A percentile compares a stretch with the other conserved stretches of the same genome.
These are phyloP conservation scores for honey bee (Apis mellifera) DNA, from an alignment of 1,140 invertebrate species.

Conservation along the genomic window Amel_HAv3.1 CM009933.2:4239001-4239500, in stretches of 20 bases:
- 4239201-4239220: too few species aligned
- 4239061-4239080: not conserved
- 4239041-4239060: not conserved
- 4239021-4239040: slow-evolving; percentile 50
- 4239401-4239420: not conserved
- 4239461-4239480: slow-evolving; percentile 7
- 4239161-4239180: too few species aligned
- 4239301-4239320: too few species aligned
- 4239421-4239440: not conserved
- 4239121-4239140: not conserved
- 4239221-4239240: too few species aligned
- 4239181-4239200: too few species aligned
- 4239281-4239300: too few species aligned
- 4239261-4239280: too few species aligned
- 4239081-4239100: not conserved
- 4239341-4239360: too few species aligned
- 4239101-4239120: not conserved
- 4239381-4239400: not conserved
- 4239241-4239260: too few species aligned
- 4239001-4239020: slow-evolving; percentile 19
- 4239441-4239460: slow-evolving; percentile 8
- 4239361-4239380: too few species aligned
- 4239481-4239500: slow-evolving; percentile 37
- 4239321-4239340: too few species aligned
- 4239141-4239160: too few species aligned